Evolutionary conservation across 2,113 vertebrate species (phyloP).

Genomic region (Gulo gulo): DNA sequence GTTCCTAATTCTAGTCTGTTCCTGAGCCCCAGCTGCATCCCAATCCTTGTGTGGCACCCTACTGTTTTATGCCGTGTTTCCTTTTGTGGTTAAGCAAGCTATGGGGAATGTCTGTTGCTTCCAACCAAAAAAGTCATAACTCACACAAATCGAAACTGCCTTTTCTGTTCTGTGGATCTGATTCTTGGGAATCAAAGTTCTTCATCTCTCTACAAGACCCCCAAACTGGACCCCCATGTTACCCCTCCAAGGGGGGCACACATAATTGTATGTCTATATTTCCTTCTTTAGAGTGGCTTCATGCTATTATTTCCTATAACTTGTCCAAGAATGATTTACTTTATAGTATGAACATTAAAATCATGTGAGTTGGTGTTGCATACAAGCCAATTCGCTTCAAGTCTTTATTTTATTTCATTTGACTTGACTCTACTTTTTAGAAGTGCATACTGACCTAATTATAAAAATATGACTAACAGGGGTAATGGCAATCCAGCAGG

Average conservation of each 20-base stretch:
- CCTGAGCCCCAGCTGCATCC: rapidly evolving
- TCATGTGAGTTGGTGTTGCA: not conserved
- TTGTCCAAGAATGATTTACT: not conserved
- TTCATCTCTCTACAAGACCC: not conserved
- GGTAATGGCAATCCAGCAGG: not conserved
- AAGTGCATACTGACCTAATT: constrained; percentile 28
- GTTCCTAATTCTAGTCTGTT: not conserved
- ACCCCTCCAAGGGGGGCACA: not conserved
- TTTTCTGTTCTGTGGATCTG: not conserved
- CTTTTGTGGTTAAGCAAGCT: not conserved
- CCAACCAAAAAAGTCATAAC: not conserved
- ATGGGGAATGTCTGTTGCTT: not conserved
- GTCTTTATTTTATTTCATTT: constrained; percentile 37
- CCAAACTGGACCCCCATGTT: not conserved
- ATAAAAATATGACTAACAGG: not conserved
- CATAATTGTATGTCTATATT: not conserved
- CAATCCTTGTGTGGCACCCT: rapidly evolving
- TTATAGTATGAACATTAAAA: not conserved
- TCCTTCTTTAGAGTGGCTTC: not conserved
- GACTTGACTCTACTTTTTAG: not conserved
- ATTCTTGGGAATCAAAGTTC: not conserved
- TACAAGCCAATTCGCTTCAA: not conserved
- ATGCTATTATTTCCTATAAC: constrained; percentile 29
- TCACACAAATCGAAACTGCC: not conserved
- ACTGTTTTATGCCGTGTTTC: not conserved